Base-by-base conservation (phyloP, 2,113 vertebrate genomes). In the Pseudolaguvia tuberculata region DNA sequence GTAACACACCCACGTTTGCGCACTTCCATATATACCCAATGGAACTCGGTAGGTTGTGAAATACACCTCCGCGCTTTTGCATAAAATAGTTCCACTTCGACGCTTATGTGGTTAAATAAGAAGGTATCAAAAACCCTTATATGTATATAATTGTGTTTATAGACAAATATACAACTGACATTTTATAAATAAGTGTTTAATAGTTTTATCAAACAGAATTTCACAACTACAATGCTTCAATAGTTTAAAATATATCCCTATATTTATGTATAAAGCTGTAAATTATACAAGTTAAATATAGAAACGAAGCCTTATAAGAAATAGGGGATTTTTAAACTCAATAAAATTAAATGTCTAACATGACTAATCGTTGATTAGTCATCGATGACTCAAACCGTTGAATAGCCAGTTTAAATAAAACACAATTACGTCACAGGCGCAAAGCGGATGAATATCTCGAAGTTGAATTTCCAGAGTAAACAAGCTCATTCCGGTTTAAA, bases 401-500 rank as follows among this genome's bases (percentile, higher is more conserved):
- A 70, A 2, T 35, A 21, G 78, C 63, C 42, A 48, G 39, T 84
- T 82, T 57, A 72, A 81, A 82, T n/a, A 29, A 80, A 78, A 31
- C 85, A 82, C 74, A 81, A 57, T 79, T 78, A 88, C 87, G 89
- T 91, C 88, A 88, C 63, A 9, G 8, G 5, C 80, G 70, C 25
- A 39, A 29, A n/a, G 82, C 88, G 90, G 83, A 88, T 51, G 73
- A 15, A 88, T 90, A 61, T 77, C 39, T 42, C 39, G 39, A 42
- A 5, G 39, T 8, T 8, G 39, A 42, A 42, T 42, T 8, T 5
- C 39, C 39, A 42, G 31, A 35, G 31, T 35, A 35, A 71, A 52
- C 70, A 14, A 3, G 52, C 58, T 70, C 51, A 84, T 84, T 87
- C 91, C 84, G 79, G 89, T 81, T 88, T 47, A 81, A 89, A 89